Evolutionary conservation across 1,140 invertebrate species (phyloP).

Genomic region (Portunus trituberculatus): DNA sequence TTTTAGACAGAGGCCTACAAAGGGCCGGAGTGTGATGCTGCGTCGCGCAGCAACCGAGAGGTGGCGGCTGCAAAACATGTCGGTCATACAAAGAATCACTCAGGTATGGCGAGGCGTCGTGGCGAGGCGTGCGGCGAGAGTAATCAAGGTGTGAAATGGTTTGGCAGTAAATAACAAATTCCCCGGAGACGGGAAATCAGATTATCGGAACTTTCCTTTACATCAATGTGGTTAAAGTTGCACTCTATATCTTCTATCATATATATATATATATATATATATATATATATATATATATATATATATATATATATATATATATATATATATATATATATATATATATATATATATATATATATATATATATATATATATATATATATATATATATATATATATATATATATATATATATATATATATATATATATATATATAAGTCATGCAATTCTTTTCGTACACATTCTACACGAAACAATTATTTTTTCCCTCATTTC

Average conservation of each 20-base stretch:
- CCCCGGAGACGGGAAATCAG: not conserved
- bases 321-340: no score
- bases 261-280: no score
- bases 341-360: no score
- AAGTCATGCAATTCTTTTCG: not conserved
- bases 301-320: no score
- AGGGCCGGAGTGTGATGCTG: not conserved
- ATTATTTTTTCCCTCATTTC: slow-evolving; percentile 24
- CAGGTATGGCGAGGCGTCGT: not conserved
- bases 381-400: no score
- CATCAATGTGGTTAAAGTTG: no score
- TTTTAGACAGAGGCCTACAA: not conserved
- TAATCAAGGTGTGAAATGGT: not conserved
- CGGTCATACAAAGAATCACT: not conserved
- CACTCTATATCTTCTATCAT: no score
- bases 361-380: no score
- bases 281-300: no score
- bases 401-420: slow-evolving; percentile 36
- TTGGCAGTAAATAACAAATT: no score
- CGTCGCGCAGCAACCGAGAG: not conserved
- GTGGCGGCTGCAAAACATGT: not conserved
- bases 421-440: slow-evolving; percentile 3
- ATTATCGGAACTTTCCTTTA: not conserved
- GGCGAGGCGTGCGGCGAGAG: not conserved
- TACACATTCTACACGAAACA: not conserved